Conservation (phyloP, 1,140 invertebrate species). For the Ylistrum balloti region DNA sequence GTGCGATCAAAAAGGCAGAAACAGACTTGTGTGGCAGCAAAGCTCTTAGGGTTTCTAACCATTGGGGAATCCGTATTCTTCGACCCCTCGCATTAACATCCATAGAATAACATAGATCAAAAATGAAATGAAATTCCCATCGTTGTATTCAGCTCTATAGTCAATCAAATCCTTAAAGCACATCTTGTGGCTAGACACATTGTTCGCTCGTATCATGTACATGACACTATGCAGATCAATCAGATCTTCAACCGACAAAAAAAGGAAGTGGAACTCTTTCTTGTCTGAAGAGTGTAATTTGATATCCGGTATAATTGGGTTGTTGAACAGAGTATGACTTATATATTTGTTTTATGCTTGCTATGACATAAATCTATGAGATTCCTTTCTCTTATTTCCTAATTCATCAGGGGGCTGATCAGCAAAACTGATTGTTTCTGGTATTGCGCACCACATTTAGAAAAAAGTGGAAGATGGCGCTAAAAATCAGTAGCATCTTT, state of each 20-base stretch:
- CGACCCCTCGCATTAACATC: background rate
- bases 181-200: constrained; percentile 13
- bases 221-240: background rate
- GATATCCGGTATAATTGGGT: constrained; percentile 4
- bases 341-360: background rate
- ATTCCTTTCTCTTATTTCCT: background rate
- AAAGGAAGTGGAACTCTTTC: background rate
- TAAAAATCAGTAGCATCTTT: too few species aligned
- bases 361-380: background rate
- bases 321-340: background rate
- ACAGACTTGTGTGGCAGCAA: background rate
- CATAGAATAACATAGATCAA: background rate
- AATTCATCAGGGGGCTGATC: background rate
- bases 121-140: background rate
- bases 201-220: background rate
- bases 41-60: background rate
- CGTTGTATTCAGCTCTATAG: background rate
- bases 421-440: background rate
- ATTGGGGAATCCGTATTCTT: background rate
- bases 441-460: too few species aligned
- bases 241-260: background rate
- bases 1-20: background rate
- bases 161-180: constrained; percentile 10
- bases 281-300: background rate
- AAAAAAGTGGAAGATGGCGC: too few species aligned